These are phyloP conservation scores for Leucosticte australis DNA, from an alignment of 2,113 vertebrate species.

Conservation along the genomic window DNA sequence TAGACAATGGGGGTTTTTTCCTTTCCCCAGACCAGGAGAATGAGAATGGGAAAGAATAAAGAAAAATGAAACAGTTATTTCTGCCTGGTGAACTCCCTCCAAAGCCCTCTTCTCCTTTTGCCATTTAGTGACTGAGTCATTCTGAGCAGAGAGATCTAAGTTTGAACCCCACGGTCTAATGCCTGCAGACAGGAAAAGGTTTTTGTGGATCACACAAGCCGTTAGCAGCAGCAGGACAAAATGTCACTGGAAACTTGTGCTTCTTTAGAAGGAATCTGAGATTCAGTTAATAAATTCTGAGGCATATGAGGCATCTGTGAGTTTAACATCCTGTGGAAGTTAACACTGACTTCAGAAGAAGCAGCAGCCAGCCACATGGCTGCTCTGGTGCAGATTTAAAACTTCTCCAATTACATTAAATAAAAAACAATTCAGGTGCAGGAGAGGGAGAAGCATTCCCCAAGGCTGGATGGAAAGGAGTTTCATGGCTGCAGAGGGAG, in stretches of 20 bases:
- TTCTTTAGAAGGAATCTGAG: constrained; percentile 32
- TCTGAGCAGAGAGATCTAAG: constrained; percentile 35
- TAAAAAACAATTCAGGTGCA: not conserved
- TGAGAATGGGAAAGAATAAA: not conserved
- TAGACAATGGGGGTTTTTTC: not conserved
- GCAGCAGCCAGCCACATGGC: constrained; percentile 48
- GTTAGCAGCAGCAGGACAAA: constrained; percentile 26
- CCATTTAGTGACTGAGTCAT: constrained; percentile 56
- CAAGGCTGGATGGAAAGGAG: not conserved
- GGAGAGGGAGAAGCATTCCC: not conserved
- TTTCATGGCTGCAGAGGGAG: not conserved
- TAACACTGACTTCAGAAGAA: constrained; percentile 44
- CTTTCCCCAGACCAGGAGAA: not conserved
- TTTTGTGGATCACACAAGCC: constrained; percentile 15
- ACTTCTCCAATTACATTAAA: not conserved
- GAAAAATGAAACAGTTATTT: not conserved
- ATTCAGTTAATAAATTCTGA: constrained; percentile 48
- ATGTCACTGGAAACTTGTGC: constrained; percentile 15
- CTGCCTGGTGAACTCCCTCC: constrained; percentile 59
- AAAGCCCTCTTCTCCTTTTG: constrained; percentile 59
- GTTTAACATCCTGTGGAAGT: constrained; percentile 54
- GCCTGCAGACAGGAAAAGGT: constrained; percentile 30
- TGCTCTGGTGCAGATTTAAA: not conserved
- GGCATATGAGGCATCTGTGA: constrained; percentile 40
- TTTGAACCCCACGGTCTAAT: constrained; percentile 40